Evolutionary conservation across 1,140 invertebrate genomes (phyloP), one percentile per base, ranked within the genome.

Genomic region (Bradynema listronoti): DNA sequence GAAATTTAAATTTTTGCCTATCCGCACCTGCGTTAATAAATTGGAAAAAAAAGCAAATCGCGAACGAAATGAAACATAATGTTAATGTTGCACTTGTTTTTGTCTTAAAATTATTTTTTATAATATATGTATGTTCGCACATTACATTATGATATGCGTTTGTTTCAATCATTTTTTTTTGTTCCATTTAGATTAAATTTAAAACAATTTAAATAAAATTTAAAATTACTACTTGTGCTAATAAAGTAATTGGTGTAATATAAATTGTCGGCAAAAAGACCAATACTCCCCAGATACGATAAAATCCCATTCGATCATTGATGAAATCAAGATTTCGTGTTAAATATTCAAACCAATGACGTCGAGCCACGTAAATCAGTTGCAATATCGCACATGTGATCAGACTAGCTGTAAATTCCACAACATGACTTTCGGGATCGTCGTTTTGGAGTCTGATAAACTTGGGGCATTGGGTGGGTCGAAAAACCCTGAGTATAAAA

Each of bases 251-350:
- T 1, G 67, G 67, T 5, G 62, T 45, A 16, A 56, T 24, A 55
- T 69, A 71, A 9, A 71, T 14, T 11, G 58, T 62, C 42, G 65
- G 57, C 24, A 69, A 46, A 32, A 69, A 66, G 1, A 71, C 69
- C 11, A 67, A 24, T 19, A 67, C 67, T 1, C 62, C 62, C 66
- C 61, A 71, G 32, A 69, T 16, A 4, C 67, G 45, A 47, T 71
- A 69, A 42, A 69, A 69, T n/a, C 67, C 67, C 19, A 63, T 63
- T 56, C 53, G 41, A 51, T 69, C 67, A 43, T 66, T 66, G 52
- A 62, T 56, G 22, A 62, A 57, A 51, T 69, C 67, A 34, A 66
- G 39, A 11, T 49, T 36, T 22, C 43, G 33, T 16, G 24, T 30
- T 24, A 58, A 55, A 36, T 57, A 46, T 47, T 69, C 67, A 41